These are phyloP conservation scores for Dasyprocta punctata DNA, from an alignment of 2,113 vertebrate species.

Conservation along the genomic window DNA sequence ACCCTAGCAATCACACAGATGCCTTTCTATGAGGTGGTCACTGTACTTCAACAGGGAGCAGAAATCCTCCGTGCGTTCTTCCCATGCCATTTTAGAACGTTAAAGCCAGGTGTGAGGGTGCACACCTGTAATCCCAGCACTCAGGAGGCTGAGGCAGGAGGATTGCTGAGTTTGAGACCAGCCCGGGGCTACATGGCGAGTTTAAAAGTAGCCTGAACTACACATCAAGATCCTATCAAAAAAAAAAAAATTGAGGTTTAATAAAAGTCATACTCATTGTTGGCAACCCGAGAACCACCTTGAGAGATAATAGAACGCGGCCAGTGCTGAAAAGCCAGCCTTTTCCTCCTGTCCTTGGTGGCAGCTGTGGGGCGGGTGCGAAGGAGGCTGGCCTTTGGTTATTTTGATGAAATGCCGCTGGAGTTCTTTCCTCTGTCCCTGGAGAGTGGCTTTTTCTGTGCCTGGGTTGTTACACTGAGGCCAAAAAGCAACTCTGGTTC, in stretches of 20 bases:
- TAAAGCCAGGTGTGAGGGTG: background rate
- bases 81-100: background rate
- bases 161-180: background rate
- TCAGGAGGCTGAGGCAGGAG: background rate
- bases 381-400: background rate
- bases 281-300: background rate
- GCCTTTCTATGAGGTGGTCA: background rate
- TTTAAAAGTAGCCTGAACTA: background rate
- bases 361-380: background rate
- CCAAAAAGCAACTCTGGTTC: background rate
- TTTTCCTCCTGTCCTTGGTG: background rate
- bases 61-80: background rate
- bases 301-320: accelerated
- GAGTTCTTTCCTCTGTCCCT: background rate
- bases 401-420: background rate
- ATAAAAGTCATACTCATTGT: background rate
- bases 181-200: background rate
- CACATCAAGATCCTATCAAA: too few relatives aligned
- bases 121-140: background rate
- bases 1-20: background rate
- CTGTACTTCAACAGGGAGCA: accelerated
- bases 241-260: too few relatives aligned
- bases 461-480: background rate
- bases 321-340: background rate
- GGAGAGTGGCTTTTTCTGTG: background rate